A percentile compares a stretch with the other conserved stretches of the same genome.
Evolutionary conservation across 2,888 invertebrate genomes (phyloP).

Genomic region (Harpagoxenus sublaevis): DNA sequence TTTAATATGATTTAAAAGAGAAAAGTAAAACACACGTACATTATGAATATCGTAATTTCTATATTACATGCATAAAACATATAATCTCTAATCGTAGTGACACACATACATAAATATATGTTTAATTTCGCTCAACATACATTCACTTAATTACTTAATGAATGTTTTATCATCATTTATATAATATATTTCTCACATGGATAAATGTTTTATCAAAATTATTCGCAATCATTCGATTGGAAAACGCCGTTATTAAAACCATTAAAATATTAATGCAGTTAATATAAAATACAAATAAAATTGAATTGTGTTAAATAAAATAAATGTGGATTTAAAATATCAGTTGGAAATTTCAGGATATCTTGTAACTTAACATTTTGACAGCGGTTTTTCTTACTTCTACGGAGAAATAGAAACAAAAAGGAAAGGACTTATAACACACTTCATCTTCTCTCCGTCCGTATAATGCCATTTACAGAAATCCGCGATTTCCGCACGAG

Average conservation of each 20-base stretch:
- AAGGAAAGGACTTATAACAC: background rate
- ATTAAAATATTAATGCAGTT: constrained; percentile 9
- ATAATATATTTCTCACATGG: constrained; percentile 2
- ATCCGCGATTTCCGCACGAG: constrained; percentile 25
- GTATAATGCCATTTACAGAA: background rate
- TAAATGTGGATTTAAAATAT: background rate
- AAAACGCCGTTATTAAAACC: background rate
- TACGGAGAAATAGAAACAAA: background rate
- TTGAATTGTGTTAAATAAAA: background rate
- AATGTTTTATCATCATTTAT: background rate
- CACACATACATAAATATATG: background rate
- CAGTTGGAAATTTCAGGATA: background rate
- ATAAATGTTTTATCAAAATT: constrained; percentile 41
- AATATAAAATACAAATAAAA: constrained; percentile 13
- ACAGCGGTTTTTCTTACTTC: background rate
- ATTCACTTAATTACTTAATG: constrained; percentile 33
- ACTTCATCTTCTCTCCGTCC: background rate
- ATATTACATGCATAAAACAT: background rate
- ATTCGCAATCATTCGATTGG: background rate
- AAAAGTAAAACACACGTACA: background rate
- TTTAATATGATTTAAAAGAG: background rate
- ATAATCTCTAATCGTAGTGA: background rate
- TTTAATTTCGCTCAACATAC: constrained; percentile 10
- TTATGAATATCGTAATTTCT: background rate
- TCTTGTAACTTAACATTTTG: background rate